A percentile compares a stretch with the other conserved stretches of the same genome.
Conservation (phyloP, 2,797 vertebrate species). For the Anabacerthia variegaticeps region DNA sequence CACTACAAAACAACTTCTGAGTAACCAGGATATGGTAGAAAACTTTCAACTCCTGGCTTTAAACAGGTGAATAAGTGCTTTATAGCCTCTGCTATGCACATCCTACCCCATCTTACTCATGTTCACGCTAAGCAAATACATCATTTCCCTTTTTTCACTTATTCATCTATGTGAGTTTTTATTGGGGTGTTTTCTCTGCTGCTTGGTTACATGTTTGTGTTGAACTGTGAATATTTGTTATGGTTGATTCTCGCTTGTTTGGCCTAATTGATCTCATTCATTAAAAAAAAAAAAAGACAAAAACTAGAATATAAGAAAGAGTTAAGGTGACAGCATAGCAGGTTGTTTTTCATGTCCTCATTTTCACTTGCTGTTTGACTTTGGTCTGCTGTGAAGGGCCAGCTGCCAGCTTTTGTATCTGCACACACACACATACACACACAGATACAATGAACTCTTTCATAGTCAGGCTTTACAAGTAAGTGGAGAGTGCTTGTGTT, state of each 20-base stretch:
- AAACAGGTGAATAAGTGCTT: not conserved
- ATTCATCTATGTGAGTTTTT: not conserved
- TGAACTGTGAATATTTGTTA: not conserved
- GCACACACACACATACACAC: not conserved
- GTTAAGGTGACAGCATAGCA: not conserved
- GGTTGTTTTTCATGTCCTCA: not conserved
- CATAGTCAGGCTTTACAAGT: not conserved
- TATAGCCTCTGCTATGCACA: not conserved
- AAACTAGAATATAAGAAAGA: not conserved
- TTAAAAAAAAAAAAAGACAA: not conserved
- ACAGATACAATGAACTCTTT: not conserved
- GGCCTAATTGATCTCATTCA: not conserved
- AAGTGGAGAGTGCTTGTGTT: not conserved
- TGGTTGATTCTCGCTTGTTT: not conserved
- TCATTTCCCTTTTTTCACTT: not conserved
- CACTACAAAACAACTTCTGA: not conserved
- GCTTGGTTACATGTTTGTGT: slow-evolving; percentile 13
- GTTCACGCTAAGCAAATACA: not conserved
- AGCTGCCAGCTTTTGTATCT: not conserved
- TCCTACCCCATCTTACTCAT: not conserved
- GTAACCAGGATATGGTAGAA: not conserved
- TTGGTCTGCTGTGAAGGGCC: not conserved
- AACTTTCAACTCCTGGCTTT: not conserved
- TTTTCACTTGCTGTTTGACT: slow-evolving; percentile 13
- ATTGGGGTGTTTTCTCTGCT: slow-evolving; percentile 8